Conservation (phyloP, 2,797 vertebrate species). For the Diceros bicornis region DNA sequence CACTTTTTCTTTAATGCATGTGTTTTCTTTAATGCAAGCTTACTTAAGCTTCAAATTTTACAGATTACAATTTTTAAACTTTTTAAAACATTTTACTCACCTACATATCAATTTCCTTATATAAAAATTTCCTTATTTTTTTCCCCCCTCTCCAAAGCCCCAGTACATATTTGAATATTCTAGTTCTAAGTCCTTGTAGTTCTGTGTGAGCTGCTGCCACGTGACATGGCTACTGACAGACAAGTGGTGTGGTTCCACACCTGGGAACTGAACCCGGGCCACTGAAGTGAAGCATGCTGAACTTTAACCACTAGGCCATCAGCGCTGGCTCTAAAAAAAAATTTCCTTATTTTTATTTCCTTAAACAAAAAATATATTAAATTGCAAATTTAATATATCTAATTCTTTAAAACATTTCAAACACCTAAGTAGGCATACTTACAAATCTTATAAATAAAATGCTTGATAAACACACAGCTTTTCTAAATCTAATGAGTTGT, state of each 20-base stretch:
- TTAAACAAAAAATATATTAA: not conserved
- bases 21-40: constrained; percentile 21
- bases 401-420: constrained; percentile 24
- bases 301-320: no score
- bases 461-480: not conserved
- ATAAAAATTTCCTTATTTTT: not conserved
- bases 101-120: not conserved
- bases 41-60: not conserved
- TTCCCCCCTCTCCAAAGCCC: no score
- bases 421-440: not conserved
- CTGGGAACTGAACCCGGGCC: no score
- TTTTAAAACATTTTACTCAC: not conserved
- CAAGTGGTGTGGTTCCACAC: no score
- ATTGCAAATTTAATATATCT: not conserved
- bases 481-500: not conserved
- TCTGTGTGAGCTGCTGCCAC: no score
- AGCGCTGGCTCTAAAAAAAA: no score
- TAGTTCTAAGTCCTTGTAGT: no score
- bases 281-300: no score
- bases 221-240: no score
- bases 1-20: constrained; percentile 6
- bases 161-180: no score
- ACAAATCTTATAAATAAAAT: not conserved
- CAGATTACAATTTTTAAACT: not conserved
- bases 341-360: not conserved